A percentile compares a stretch with the other conserved stretches of the same genome.
Conservation (phyloP, 2,888 invertebrate species). For the Lithophane leautieri region DNA sequence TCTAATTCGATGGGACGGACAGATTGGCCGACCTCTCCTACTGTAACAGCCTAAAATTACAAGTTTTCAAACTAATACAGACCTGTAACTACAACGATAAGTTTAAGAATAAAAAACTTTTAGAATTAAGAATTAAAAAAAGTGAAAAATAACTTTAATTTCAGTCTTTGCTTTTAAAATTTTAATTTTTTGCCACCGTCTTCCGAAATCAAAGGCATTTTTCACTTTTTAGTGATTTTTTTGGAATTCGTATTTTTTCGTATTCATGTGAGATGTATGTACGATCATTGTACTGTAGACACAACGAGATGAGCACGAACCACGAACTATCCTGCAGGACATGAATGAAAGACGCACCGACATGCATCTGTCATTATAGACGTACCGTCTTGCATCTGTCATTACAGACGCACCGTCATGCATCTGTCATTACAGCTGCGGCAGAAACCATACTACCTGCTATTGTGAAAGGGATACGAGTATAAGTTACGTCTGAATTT, state of each 20-base stretch:
- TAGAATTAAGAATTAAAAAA: no score
- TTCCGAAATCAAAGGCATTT: no score
- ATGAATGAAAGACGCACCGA: constrained; percentile 49
- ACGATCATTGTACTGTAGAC: background rate
- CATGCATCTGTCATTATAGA: no score
- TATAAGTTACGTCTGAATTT: constrained; percentile 10
- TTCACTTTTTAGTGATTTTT: no score
- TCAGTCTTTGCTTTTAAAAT: no score
- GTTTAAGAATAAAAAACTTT: background rate
- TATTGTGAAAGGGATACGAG: constrained; percentile 6
- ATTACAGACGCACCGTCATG: constrained; percentile 52
- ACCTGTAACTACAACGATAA: no score
- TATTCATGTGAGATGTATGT: background rate
- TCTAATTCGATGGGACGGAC: constrained; percentile 14
- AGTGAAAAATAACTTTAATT: no score
- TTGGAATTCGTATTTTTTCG: no score
- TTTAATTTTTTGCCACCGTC: no score
- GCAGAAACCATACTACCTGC: background rate
- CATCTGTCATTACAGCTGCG: constrained; percentile 29
- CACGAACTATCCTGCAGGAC: constrained; percentile 1
- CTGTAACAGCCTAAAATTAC: background rate
- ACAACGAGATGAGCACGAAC: constrained; percentile 25
- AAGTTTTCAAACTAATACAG: background rate
- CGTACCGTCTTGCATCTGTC: constrained; percentile 41
- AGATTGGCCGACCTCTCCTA: constrained; percentile 8